A percentile compares a stretch with the other conserved stretches of the same genome.
Evolutionary conservation across 2,113 vertebrate species (phyloP).

Genomic region (Megaleporinus macrocephalus): DNA sequence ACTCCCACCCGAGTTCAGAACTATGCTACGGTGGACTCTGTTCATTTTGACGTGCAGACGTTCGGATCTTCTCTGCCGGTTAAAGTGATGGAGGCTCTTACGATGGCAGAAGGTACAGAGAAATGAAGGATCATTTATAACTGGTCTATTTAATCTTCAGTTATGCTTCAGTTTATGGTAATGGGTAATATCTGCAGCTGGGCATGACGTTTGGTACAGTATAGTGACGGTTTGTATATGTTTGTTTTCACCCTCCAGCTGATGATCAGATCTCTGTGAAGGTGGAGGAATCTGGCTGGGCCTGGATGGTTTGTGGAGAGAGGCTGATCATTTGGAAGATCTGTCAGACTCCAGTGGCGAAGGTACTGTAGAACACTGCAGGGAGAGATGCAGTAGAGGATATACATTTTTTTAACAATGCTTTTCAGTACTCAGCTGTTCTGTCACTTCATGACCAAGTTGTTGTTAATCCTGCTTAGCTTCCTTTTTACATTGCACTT

Average conservation of each 20-base stretch:
- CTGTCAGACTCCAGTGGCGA: slow-evolving; percentile 85
- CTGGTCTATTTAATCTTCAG: too few relatives aligned
- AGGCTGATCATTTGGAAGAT: slow-evolving; percentile 94
- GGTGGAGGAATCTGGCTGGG: slow-evolving; percentile 91
- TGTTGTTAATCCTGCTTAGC: too few relatives aligned
- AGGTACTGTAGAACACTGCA: slow-evolving; percentile 68
- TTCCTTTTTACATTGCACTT: too few relatives aligned
- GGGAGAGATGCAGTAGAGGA: too few relatives aligned
- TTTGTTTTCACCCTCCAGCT: slow-evolving; percentile 67
- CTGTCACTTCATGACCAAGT: too few relatives aligned
- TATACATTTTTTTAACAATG: too few relatives aligned
- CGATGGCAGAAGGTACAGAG: slow-evolving; percentile 82
- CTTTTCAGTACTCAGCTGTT: too few relatives aligned
- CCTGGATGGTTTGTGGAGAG: slow-evolving; percentile 91
- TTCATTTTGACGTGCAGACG: slow-evolving; percentile 88
- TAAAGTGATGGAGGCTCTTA: slow-evolving; percentile 94
- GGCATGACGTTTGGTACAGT: background rate
- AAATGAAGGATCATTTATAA: too few relatives aligned
- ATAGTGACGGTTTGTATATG: background rate
- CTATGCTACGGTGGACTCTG: slow-evolving; percentile 79
- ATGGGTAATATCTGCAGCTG: too few relatives aligned
- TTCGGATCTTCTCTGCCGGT: slow-evolving; percentile 94
- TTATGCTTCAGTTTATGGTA: too few relatives aligned
- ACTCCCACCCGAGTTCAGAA: slow-evolving; percentile 85
- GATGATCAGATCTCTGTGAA: slow-evolving; percentile 86